Evolutionary conservation across 1,140 invertebrate genomes (phyloP).

Genomic region (Polyergus mexicanus): DNA sequence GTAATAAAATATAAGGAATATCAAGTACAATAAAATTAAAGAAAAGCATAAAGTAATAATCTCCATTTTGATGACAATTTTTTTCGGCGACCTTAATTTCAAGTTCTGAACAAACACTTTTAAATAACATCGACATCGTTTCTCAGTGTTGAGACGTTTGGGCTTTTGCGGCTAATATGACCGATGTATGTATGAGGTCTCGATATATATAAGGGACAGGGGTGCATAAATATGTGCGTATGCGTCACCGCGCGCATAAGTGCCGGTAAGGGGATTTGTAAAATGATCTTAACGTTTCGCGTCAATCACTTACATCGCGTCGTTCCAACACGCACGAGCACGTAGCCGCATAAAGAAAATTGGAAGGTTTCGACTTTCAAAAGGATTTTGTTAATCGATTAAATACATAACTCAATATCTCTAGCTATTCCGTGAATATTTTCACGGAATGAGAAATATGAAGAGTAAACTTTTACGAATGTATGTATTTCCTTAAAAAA

Average conservation of each 20-base stretch:
- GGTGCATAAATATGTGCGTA: constrained; percentile 84
- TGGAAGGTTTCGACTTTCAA: constrained; percentile 41
- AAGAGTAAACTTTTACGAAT: background rate
- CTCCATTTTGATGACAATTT: background rate
- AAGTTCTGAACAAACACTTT: constrained; percentile 13
- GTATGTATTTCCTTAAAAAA: background rate
- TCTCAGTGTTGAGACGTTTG: constrained; percentile 36
- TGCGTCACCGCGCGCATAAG: constrained; percentile 83
- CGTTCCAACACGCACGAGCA: constrained; percentile 62
- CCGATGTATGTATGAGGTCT: constrained; percentile 82
- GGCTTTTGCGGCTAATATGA: constrained; percentile 78
- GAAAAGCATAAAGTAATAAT: background rate
- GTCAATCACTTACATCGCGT: constrained; percentile 82
- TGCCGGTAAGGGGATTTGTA: constrained; percentile 81
- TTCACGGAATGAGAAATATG: background rate
- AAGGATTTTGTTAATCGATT: constrained; percentile 18
- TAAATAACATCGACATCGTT: constrained; percentile 56
- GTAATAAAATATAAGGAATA: background rate
- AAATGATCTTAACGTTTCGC: constrained; percentile 83
- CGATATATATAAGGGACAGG: constrained; percentile 70
- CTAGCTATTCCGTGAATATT: constrained; percentile 1
- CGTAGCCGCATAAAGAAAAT: constrained; percentile 20
- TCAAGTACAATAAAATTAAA: background rate
- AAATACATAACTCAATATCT: constrained; percentile 15
- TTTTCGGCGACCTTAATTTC: background rate